Base-by-base conservation (phyloP, 2,113 vertebrate species). In the Otis tarda region DNA sequence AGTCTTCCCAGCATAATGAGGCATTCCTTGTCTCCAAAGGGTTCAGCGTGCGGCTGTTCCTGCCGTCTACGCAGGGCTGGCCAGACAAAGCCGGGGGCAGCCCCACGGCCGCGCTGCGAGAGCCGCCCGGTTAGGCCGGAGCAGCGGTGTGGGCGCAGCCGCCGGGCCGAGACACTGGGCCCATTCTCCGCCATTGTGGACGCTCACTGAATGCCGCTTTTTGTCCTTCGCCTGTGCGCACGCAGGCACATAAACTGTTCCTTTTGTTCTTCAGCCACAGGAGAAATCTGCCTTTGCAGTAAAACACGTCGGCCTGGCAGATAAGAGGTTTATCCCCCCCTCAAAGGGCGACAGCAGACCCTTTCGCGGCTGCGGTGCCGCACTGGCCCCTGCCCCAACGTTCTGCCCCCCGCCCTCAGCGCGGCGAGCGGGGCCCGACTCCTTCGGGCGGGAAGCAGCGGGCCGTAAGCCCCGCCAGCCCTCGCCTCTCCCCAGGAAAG, bases 401-500 rank as follows among this genome's bases (percentile, higher is more conserved):
- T 21, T 53, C 11, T 25, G 23, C 20, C 22, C 22, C 21, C 47
- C 5, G 18, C 55, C 56, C 41, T 37, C 43, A n/a, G 49, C 30
- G 7, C 12, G 4, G 11, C 11, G 2, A 12, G 27, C 11, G 18
- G 9, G 2, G 1, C 6, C 10, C 3, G 6, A 19, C 30, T 37
- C 3, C 0, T 24, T 24, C 14, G 23, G 27, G 5, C 4, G 35
- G 16, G 14, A 21, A 21, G 4, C n/a, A 4, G 5, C 7, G 6
- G 14, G 7, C 55, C 10, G 7, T 5, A 6, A 15, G 6, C 11
- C 2, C 17, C 5, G 5, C 12, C 41, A 47, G 15, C 27, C 33
- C 27, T 3, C 3, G 2, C 37, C 20, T 33, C 1, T 23, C 4
- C 37, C 11, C 27, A 1, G 15, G 3, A 16, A 4, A 0, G 3